phyloP scores from a whole-genome alignment of 2,888 invertebrate genomes.

The Drosophila infuscata region DNA sequence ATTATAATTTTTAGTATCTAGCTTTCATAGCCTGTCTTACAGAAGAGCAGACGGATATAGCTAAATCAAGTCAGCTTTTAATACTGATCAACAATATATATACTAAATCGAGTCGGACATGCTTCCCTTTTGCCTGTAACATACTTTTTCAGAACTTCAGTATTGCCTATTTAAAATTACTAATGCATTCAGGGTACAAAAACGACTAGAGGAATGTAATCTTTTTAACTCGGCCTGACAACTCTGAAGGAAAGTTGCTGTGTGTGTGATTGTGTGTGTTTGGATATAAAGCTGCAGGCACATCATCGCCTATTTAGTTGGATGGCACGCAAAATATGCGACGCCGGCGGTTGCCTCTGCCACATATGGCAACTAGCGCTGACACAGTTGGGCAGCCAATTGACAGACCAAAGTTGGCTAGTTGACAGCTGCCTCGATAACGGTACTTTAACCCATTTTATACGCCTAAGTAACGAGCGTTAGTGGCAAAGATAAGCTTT shows the following conservation, averaged over 20 bases:
- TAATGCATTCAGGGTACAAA: neutral
- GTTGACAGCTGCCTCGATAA: constrained; percentile 29
- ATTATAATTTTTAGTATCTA: neutral
- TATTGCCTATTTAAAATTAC: neutral
- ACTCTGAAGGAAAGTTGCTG: constrained; percentile 36
- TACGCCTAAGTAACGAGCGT: neutral
- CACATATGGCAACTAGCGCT: constrained; percentile 48
- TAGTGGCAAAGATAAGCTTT: neutral
- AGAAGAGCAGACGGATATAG: neutral
- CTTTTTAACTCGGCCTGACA: constrained; percentile 30
- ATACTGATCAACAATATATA: neutral
- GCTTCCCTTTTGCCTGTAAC: neutral
- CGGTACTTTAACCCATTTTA: constrained; percentile 64
- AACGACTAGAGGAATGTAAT: constrained; percentile 7
- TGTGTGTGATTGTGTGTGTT: constrained; percentile 2
- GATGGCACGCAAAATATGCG: constrained; percentile 55
- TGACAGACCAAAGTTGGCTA: constrained; percentile 55
- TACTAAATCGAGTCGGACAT: neutral
- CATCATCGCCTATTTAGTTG: constrained; percentile 49
- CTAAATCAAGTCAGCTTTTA: neutral
- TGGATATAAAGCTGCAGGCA: constrained; percentile 28
- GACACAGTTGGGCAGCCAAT: constrained; percentile 56
- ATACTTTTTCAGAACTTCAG: neutral
- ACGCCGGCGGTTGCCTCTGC: constrained; percentile 9
- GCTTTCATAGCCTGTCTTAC: neutral